Base-by-base conservation (phyloP, 2,797 vertebrate species). In the Sciaenops ocellatus region DNA sequence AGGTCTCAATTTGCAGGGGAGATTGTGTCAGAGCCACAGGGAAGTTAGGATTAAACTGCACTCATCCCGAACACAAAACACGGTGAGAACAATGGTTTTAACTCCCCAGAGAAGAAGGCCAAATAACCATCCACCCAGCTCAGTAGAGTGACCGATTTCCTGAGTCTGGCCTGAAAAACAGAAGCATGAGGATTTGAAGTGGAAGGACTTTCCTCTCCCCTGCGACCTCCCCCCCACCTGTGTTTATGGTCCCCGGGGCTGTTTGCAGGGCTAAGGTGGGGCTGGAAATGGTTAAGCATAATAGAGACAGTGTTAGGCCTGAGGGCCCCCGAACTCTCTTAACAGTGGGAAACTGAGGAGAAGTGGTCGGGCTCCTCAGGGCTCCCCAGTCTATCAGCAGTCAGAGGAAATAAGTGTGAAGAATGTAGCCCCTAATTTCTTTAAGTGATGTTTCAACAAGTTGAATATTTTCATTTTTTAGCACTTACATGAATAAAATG, bases 271-370 rank as follows among this genome's bases (percentile, higher is more conserved):
- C 76, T 42, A 56, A 84, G 89, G 87, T 75, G 91, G 87, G 84
- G 85, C 87, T 91, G 85, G 89, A 90, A 90, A 80, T 77, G 83
- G 72, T 92, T 92, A 90, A 76, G 73, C 54, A 90, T 92, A 91
- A 92, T 91, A 80, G 88, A 87, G 79, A 88, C 86, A 80, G 87
- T 91, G 89, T 88, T 87, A 44, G 73, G 82, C 83, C 79, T 74
- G 22, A 85, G 71, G 87, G 74, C 70, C 77, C 77, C 81, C 38
- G 26, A 76, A 73, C 41, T 73, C 56, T 34, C 59, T 13, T 28
- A 72, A 62, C 75, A 69, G 69, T 66, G 73, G 78, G 82, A 85
- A 87, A 71, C 57, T 17, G 57, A 62, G 55, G 28, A 71, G 73
- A 73, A 70, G 68, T 63, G 70, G 26, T 22, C 57, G 38, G 69